Evolutionary conservation across 2,113 vertebrate species (phyloP), one percentile per base, ranked within the genome.

Genomic region (Rhea americana): DNA sequence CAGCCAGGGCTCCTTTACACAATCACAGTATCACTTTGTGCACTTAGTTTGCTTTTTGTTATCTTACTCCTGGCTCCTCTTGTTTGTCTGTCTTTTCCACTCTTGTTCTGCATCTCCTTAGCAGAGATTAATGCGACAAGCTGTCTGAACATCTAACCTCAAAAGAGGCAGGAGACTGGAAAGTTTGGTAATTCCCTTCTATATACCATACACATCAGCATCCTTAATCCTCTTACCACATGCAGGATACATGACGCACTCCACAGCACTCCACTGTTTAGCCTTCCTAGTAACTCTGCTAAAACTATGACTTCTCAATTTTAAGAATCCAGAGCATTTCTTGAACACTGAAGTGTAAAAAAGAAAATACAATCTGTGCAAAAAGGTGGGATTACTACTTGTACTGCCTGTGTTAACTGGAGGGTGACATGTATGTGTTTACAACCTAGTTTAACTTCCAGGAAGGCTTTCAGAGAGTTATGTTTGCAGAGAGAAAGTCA

Each of bases 211-310:
- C 58, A 62, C 30, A 72, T 61, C 28, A 87, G 62, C 59, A 80
- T 37, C 63, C 41, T 56, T 85, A 85, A 92, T 82, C 89, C 63
- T 95, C 74, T 92, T 92, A 76, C 58, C 30, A 87, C n/a, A 25
- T 6, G 5, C 7, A 47, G 75, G n/a, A 71, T 39, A 79, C 50
- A 56, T 20, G 50, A 74, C 39, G 32, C 21, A 47, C 56, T 59
- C 51, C 72, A 70, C 7, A 84, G 83, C 53, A 72, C 66, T 80
- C 22, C 58, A 55, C 45, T 39, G 47, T 70, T 78, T 65, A 45
- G 41, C 30, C 66, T 91, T 91, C 58, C 63, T 67, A 75, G 9
- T 32, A 90, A 76, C 35, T 47, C 63, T 37, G 58, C n/a, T 7
- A 90, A 91, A 45, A 5, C 13, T 24, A 53, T 10, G 39, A 75